Evolutionary conservation across 2,113 vertebrate species (phyloP).

Genomic region (Hassar affinis): DNA sequence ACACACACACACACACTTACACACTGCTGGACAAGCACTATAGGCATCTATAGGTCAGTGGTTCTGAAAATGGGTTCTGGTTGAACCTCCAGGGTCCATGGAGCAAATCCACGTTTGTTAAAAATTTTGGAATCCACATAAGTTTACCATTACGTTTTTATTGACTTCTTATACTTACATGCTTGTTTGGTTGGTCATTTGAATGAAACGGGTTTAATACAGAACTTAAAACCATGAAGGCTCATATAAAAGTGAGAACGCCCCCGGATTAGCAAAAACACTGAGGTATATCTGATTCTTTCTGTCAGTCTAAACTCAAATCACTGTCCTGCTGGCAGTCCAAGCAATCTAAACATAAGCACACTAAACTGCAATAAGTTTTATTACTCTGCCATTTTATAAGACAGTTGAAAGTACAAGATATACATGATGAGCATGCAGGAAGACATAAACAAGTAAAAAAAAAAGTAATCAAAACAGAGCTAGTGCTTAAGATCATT

Average conservation of each 20-base stretch:
- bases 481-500: neutral
- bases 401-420: neutral
- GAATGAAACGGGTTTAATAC: neutral
- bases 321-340: conserved; percentile 9
- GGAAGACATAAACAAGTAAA: neutral
- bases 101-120: neutral
- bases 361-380: neutral
- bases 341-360: conserved; percentile 23
- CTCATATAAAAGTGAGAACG: neutral
- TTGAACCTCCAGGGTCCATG: neutral
- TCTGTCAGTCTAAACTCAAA: neutral
- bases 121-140: neutral
- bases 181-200: neutral
- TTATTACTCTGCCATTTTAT: neutral
- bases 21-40: neutral
- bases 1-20: neutral
- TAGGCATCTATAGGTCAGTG: neutral
- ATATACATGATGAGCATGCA: neutral
- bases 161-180: neutral
- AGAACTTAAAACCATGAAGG: neutral
- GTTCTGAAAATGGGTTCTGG: neutral
- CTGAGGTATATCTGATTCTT: neutral
- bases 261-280: neutral
- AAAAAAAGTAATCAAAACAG: neutral
- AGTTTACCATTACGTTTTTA: neutral